Conservation (phyloP, 2,113 vertebrate genomes). For the Pontoporia blainvillei region DNA sequence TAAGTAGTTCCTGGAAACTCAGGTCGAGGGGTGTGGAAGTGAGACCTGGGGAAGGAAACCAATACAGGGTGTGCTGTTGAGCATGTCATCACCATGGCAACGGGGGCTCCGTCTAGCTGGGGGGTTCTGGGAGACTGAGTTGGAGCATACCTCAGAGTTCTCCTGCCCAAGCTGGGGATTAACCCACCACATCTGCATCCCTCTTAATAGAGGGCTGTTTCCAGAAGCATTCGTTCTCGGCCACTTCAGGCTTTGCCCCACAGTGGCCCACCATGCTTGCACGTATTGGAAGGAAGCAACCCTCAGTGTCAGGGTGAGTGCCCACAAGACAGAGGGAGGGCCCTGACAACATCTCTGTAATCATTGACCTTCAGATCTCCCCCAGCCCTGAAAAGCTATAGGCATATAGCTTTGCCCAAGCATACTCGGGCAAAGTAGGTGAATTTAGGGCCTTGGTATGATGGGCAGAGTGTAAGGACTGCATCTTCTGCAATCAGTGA, state of each 20-base stretch:
- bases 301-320: not conserved
- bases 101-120: not conserved
- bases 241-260: not conserved
- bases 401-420: not conserved
- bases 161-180: not conserved
- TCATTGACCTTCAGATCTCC: not conserved
- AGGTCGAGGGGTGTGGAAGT: not conserved
- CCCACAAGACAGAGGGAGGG: too few species aligned
- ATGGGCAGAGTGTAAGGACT: not conserved
- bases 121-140: not conserved
- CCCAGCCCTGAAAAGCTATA: not conserved
- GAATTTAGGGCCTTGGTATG: not conserved
- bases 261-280: accelerated
- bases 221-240: not conserved
- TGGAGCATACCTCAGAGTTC: too few species aligned
- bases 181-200: too few species aligned
- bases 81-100: not conserved
- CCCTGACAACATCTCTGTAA: not conserved
- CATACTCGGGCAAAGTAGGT: not conserved
- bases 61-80: not conserved
- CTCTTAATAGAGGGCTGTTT: not conserved
- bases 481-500: not conserved
- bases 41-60: not conserved
- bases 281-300: not conserved
- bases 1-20: not conserved